Evolutionary conservation across 2,888 invertebrate species (phyloP).

Genomic region (Synergus umbraculus): DNA sequence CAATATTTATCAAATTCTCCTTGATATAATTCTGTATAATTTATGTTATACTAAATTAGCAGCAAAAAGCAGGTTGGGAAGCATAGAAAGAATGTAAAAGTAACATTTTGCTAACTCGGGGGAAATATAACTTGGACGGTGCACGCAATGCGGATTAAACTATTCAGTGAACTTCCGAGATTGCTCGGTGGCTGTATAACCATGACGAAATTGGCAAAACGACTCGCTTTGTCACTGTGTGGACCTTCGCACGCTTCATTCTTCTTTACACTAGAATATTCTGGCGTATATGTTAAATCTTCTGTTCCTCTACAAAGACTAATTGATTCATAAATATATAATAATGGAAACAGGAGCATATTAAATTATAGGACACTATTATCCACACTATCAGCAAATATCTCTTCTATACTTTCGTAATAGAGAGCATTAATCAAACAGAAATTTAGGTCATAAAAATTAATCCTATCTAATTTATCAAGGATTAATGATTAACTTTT

Average conservation of each 20-base stretch:
- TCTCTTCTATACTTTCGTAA: background rate
- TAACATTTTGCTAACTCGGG: slow-evolving; percentile 37
- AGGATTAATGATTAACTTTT: too few species aligned
- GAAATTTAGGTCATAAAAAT: too few species aligned
- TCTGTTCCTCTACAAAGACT: background rate
- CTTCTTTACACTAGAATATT: slow-evolving; percentile 6
- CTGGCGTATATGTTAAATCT: background rate
- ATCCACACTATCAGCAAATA: background rate
- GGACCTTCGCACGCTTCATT: slow-evolving; percentile 26
- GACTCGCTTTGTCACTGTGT: slow-evolving; percentile 21
- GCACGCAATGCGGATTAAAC: slow-evolving; percentile 39
- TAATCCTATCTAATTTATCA: too few species aligned
- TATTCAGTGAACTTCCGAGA: slow-evolving; percentile 40
- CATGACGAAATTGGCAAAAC: slow-evolving; percentile 41
- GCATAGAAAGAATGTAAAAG: slow-evolving; percentile 30
- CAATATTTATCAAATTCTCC: background rate
- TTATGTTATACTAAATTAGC: slow-evolving; percentile 19
- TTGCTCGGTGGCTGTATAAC: slow-evolving; percentile 37
- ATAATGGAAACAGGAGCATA: background rate
- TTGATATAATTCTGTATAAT: background rate
- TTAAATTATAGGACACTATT: background rate
- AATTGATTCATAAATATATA: background rate
- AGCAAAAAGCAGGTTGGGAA: background rate
- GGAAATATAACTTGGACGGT: slow-evolving; percentile 36
- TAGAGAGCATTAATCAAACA: too few species aligned